A percentile compares a stretch with the other conserved stretches of the same genome.
Conservation (phyloP, 2,888 invertebrate genomes). For the Epsilonema sp. region DNA sequence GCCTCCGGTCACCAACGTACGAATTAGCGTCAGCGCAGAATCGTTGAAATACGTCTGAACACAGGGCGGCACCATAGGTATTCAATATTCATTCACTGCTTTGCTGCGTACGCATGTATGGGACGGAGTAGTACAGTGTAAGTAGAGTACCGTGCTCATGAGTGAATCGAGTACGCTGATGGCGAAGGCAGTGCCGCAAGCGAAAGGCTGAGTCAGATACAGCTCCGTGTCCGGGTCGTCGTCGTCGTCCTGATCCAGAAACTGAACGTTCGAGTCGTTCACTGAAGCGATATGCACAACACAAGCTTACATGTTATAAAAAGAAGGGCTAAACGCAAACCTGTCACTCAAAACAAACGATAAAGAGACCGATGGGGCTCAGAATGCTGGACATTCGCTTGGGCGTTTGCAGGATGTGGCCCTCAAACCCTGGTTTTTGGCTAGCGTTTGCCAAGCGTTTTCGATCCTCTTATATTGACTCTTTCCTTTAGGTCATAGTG, state of each 20-base stretch:
- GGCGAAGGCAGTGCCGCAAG: slow-evolving; percentile 98
- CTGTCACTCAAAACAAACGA: neutral
- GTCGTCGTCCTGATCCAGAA: slow-evolving; percentile 61
- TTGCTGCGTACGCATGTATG: neutral
- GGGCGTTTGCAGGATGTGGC: no score
- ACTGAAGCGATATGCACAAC: slow-evolving; percentile 40
- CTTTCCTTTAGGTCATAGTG: no score
- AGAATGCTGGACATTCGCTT: no score
- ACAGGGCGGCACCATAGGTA: no score
- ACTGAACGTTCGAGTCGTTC: slow-evolving; percentile 90
- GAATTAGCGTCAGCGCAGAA: slow-evolving; percentile 94
- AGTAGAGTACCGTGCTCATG: slow-evolving; percentile 83
- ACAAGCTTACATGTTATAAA: neutral
- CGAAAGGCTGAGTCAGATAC: slow-evolving; percentile 98
- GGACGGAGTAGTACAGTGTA: no score
- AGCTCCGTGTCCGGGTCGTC: slow-evolving; percentile 99
- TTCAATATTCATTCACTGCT: neutral
- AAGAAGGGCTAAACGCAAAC: neutral
- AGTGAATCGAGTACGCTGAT: slow-evolving; percentile 98
- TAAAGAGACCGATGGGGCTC: no score
- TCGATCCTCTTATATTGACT: no score
- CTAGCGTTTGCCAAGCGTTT: no score
- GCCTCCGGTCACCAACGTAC: slow-evolving; percentile 96
- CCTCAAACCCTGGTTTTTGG: no score
- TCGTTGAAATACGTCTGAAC: slow-evolving; percentile 99